Evolutionary conservation across 2,888 invertebrate species (phyloP), one percentile per base, ranked within the genome.

Genomic region (Lasioglossum villosulum): DNA sequence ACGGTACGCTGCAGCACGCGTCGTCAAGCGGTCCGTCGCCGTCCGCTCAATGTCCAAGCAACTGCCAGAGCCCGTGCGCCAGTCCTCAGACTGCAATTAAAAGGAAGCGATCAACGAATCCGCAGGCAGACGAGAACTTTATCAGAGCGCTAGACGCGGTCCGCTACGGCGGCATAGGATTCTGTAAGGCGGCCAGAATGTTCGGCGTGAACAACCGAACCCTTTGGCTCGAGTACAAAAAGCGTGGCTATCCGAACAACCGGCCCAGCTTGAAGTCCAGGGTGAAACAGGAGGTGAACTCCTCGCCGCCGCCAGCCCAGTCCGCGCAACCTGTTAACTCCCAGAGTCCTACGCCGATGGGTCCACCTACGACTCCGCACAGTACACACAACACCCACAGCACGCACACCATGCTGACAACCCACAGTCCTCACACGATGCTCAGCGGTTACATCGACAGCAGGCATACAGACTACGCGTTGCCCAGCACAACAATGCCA

Each of bases 151-250:
- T 98, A 75, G 98, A 98, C 93, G 98, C 98, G 0, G 98, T 98
- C 0, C 96, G 98, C 86, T 97, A 97, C 92, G 98, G 98, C 37
- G 97, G 98, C 63, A 97, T 98, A 90, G 98, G 98, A 2, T 98
- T 98, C 95, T 98, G 98, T 95, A 98, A 98, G 93, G 98, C 98
- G 14, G 98, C 98, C 0, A 96, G 97, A 77, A 96, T 98, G 95
- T 98, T 97, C 94, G 98, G 98, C 48, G 98, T 98, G 27, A 98
- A 98, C 95, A 98, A 98, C 95, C 96, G 98, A 81, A 98, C 98
- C 0, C 95, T 98, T 4, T 98, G 98, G 98, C 95, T 98, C 63
- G 98, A 98, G 93, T 98, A 98, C 94, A 98, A 97, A 93, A 98
- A 97, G 94, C 97, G 97, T 71, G 98, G 98, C 0, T 98, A 98